These are phyloP conservation scores for Priocnemis perturbator DNA, from an alignment of 2,888 invertebrate genomes.

Conservation along the genomic window DNA sequence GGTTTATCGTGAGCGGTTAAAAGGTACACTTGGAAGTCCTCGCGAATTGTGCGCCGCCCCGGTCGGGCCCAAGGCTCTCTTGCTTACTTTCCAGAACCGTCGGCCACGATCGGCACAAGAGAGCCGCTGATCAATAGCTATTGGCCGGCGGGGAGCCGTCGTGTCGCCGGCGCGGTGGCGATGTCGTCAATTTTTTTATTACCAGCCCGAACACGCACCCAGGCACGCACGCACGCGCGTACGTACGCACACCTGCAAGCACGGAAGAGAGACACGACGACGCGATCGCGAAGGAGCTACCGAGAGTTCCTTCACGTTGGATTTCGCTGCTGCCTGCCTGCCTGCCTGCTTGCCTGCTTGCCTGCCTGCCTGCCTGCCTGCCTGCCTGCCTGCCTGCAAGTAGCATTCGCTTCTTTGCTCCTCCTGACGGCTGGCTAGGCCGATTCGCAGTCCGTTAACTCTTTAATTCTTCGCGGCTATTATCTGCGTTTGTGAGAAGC, in stretches of 20 bases:
- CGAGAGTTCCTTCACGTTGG: constrained; percentile 35
- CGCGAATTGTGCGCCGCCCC: constrained; percentile 24
- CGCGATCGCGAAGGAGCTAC: constrained; percentile 17
- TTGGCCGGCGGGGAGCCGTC: constrained; percentile 62
- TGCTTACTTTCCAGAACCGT: constrained; percentile 41
- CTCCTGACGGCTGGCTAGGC: no score
- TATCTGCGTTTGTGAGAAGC: no score
- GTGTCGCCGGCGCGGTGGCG: constrained; percentile 63
- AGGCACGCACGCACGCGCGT: constrained; percentile 39
- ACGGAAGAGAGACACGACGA: constrained; percentile 7
- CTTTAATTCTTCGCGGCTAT: no score
- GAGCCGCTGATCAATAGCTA: constrained; percentile 65
- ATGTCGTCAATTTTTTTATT: constrained; percentile 66
- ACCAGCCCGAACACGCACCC: constrained; percentile 57
- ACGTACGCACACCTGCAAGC: constrained; percentile 39
- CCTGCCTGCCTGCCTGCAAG: constrained; percentile 3
- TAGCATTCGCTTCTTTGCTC: no score
- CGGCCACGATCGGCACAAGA: constrained; percentile 49
- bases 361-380: no score
- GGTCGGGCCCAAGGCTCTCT: constrained; percentile 37
- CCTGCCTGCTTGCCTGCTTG: no score
- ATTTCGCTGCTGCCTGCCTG: no score
- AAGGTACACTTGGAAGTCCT: constrained; percentile 21
- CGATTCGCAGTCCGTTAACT: no score
- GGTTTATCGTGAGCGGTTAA: constrained; percentile 5